phyloP scores from a whole-genome alignment of 2,888 invertebrate genomes.

The Galerucella pusilla region DNA sequence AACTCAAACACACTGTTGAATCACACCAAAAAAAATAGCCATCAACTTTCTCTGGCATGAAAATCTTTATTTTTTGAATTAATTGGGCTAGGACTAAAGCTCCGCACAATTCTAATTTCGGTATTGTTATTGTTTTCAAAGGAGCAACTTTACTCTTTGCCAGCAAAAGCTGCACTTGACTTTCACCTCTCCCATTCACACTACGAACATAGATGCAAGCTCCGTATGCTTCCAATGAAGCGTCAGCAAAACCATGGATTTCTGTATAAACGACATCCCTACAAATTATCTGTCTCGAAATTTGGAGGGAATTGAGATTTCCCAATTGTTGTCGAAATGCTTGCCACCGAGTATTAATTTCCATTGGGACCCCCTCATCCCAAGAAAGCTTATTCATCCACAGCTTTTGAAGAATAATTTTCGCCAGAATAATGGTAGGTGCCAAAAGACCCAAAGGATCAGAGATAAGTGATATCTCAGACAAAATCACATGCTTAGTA shows the following conservation, averaged over 20 bases:
- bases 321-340: not conserved
- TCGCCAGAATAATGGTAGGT: not conserved
- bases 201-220: not conserved
- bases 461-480: not conserved
- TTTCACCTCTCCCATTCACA: not conserved
- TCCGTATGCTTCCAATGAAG: too few species aligned
- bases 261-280: too few species aligned
- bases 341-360: not conserved
- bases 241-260: too few species aligned
- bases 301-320: too few species aligned
- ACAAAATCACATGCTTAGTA: not conserved
- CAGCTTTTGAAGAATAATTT: constrained; percentile 24
- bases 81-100: constrained; percentile 24
- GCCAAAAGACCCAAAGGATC: not conserved
- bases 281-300: too few species aligned
- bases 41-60: not conserved
- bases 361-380: constrained; percentile 4
- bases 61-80: constrained; percentile 12
- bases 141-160: constrained; percentile 13
- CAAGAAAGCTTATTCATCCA: constrained; percentile 22
- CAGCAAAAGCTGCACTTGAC: not conserved
- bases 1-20: too few species aligned
- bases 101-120: constrained; percentile 25
- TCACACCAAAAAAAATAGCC: not conserved
- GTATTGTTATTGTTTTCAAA: constrained; percentile 16